phyloP scores from a whole-genome alignment of 2,797 vertebrate species.

The Syndactyla subalaris region DNA sequence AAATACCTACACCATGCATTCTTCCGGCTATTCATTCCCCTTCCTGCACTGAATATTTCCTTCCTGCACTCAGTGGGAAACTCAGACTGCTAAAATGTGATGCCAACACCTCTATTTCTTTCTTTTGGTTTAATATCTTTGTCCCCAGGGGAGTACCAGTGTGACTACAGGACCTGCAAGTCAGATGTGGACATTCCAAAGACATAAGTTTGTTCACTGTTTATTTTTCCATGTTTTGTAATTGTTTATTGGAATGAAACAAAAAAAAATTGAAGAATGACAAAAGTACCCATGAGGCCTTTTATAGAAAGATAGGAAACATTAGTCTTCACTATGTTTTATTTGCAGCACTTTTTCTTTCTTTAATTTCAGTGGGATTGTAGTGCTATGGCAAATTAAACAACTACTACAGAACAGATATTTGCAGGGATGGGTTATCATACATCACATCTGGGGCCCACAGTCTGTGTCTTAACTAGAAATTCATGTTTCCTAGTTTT shows the following conservation, averaged over 20 bases:
- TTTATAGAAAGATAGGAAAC: not conserved
- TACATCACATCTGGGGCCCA: not conserved
- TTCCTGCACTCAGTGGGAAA: not conserved
- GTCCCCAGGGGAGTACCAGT: not conserved
- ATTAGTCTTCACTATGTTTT: not conserved
- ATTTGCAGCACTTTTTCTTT: not conserved
- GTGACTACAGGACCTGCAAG: not conserved
- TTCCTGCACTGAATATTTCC: not conserved
- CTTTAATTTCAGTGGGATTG: not conserved
- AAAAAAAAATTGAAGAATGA: not conserved
- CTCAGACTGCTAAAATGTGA: not conserved
- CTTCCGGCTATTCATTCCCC: not conserved
- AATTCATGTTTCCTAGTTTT: not conserved
- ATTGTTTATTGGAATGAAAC: not conserved
- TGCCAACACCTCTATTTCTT: not conserved
- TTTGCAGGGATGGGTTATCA: not conserved
- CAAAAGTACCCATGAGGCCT: not conserved
- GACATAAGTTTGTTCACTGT: fast-evolving
- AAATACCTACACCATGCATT: fast-evolving
- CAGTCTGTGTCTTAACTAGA: not conserved
- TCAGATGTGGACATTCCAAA: not conserved
- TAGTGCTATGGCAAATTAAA: not conserved
- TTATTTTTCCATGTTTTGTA: not conserved
- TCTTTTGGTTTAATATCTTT: not conserved
- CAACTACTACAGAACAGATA: not conserved